These are phyloP conservation scores for Caenorhabditis sp. DNA, from an alignment of 2,888 invertebrate species.

Conservation along the genomic window DNA sequence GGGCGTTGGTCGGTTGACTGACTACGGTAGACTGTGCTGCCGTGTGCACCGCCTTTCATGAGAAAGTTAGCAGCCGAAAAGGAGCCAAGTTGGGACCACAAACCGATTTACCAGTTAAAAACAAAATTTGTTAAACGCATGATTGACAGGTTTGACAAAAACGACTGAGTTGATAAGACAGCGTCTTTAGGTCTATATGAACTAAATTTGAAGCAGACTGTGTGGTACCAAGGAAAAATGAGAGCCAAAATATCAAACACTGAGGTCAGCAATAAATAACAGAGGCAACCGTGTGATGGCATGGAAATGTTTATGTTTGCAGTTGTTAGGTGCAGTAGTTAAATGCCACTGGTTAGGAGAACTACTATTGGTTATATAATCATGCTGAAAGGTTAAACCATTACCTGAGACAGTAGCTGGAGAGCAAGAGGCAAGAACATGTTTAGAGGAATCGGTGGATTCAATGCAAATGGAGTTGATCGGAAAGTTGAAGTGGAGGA, in stretches of 20 bases:
- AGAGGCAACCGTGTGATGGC: too few species aligned
- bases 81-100: neutral
- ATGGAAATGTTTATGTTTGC: too few species aligned
- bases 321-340: too few species aligned
- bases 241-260: too few species aligned
- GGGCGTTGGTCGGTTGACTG: constrained; percentile 59
- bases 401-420: neutral
- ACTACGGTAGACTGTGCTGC: constrained; percentile 61
- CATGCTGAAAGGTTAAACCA: too few species aligned
- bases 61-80: neutral
- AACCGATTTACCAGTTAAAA: too few species aligned
- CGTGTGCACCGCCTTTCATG: constrained; percentile 57
- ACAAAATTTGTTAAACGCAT: too few species aligned
- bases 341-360: too few species aligned
- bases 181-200: constrained; percentile 35
- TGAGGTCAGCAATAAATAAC: too few species aligned
- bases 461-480: neutral
- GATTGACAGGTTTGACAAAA: constrained; percentile 12
- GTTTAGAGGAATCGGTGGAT: neutral
- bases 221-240: constrained; percentile 1
- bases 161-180: constrained; percentile 35
- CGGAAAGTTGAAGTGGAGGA: neutral
- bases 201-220: constrained; percentile 9
- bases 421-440: neutral
- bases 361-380: too few species aligned